Evolutionary conservation across 2,888 invertebrate species (phyloP).

Genomic region (Macrophya alboannulata): DNA sequence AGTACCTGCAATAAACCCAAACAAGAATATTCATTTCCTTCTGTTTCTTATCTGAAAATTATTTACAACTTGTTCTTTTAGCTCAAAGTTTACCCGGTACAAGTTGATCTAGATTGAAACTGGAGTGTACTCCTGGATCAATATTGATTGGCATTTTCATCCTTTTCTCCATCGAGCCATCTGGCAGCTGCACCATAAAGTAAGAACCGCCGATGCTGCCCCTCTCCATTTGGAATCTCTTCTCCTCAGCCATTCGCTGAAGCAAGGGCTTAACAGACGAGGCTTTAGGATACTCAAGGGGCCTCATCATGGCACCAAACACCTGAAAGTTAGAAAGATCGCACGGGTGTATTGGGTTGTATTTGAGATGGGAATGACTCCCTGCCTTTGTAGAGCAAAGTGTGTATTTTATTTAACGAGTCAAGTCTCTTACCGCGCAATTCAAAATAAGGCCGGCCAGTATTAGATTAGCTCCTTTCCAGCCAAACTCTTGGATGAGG

Average conservation of each 20-base stretch:
- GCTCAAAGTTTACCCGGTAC: conserved; percentile 82
- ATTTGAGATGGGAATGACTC: not conserved
- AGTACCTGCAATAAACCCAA: conserved; percentile 80
- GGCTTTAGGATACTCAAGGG: conserved; percentile 89
- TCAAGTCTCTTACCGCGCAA: conserved; percentile 86
- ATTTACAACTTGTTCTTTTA: not conserved
- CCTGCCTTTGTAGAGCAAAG: not conserved
- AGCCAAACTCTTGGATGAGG: conserved; percentile 90
- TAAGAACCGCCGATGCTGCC: conserved; percentile 94
- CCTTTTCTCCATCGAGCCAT: conserved; percentile 94
- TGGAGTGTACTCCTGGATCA: conserved; percentile 97
- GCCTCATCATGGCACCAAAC: conserved; percentile 92
- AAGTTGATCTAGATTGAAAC: conserved; percentile 92
- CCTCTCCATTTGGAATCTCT: conserved; percentile 93
- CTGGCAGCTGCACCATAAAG: conserved; percentile 93
- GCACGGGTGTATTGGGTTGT: not conserved
- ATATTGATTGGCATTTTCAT: conserved; percentile 95
- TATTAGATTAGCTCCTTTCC: conserved; percentile 95
- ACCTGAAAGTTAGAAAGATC: conserved; percentile 73
- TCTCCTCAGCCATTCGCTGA: conserved; percentile 96
- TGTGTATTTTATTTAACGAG: not conserved
- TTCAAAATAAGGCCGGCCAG: conserved; percentile 96
- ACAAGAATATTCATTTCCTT: not conserved
- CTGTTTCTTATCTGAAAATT: not conserved
- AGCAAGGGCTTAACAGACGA: conserved; percentile 91